Conservation (phyloP, 2,888 invertebrate species). For the Cantharis lateralis region DNA sequence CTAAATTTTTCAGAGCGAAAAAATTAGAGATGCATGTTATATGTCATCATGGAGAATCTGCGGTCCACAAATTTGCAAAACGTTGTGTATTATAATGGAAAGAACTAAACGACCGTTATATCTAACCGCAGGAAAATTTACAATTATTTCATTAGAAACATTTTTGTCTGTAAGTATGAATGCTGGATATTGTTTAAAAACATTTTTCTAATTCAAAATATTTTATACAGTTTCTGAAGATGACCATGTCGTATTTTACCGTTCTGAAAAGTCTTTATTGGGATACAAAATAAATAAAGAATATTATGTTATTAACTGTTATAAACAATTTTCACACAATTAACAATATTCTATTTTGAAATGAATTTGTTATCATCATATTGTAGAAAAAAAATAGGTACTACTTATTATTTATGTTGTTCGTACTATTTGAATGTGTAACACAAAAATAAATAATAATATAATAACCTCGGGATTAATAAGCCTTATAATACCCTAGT, state of each 20-base stretch:
- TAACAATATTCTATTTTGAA: too few relatives aligned
- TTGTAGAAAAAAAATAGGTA: too few relatives aligned
- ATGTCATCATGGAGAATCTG: not conserved
- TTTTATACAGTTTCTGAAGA: not conserved
- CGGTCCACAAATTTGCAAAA: not conserved
- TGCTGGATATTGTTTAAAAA: not conserved
- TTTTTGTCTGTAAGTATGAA: not conserved
- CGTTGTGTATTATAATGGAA: slow-evolving; percentile 5
- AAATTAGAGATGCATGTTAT: not conserved
- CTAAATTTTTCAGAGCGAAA: not conserved
- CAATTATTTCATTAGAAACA: not conserved
- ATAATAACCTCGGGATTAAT: too few relatives aligned
- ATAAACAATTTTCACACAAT: too few relatives aligned
- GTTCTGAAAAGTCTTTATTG: not conserved
- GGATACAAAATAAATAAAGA: not conserved
- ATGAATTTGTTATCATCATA: too few relatives aligned
- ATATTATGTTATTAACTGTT: too few relatives aligned
- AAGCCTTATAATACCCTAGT: too few relatives aligned
- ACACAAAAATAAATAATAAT: too few relatives aligned
- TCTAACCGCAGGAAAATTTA: not conserved
- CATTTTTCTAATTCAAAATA: not conserved
- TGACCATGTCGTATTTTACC: not conserved
- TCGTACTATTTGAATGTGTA: too few relatives aligned
- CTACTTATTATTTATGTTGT: too few relatives aligned
- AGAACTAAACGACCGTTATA: not conserved